Evolutionary conservation across 1,140 invertebrate species (phyloP).

Genomic region (Psilanteris sp.): DNA sequence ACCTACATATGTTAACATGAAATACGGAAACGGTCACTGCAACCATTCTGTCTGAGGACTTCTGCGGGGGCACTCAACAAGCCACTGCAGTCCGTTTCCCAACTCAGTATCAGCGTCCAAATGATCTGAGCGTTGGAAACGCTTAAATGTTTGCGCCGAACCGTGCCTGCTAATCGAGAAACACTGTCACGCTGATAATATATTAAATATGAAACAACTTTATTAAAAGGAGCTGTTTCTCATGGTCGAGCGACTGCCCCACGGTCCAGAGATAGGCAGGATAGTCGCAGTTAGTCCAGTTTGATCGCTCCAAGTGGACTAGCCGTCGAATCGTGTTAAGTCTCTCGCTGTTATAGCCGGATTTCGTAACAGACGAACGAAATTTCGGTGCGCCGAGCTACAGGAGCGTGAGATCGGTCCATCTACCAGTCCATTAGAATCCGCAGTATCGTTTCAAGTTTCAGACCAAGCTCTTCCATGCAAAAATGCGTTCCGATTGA

Average conservation of each 20-base stretch:
- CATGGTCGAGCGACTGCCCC: constrained; percentile 47
- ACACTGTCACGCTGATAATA: constrained; percentile 46
- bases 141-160: constrained; percentile 8
- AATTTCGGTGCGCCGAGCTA: constrained; percentile 52
- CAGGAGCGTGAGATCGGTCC: constrained; percentile 65
- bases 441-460: constrained; percentile 44
- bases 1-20: no score
- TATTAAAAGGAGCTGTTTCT: constrained; percentile 52
- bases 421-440: constrained; percentile 56
- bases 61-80: no score
- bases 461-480: constrained; percentile 22
- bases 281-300: constrained; percentile 51
- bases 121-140: neutral
- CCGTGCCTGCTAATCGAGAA: constrained; percentile 20
- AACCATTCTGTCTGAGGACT: no score
- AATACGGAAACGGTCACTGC: no score
- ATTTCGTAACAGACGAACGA: constrained; percentile 65
- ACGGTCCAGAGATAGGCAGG: constrained; percentile 6
- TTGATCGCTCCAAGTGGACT: constrained; percentile 50
- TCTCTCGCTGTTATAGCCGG: constrained; percentile 65
- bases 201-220: constrained; percentile 53
- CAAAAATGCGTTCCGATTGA: constrained; percentile 28
- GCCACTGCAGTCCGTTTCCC: no score
- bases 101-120: no score
- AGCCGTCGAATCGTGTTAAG: constrained; percentile 63